phyloP scores from a whole-genome alignment of 2,888 invertebrate genomes.

The Gerris lacustris region DNA sequence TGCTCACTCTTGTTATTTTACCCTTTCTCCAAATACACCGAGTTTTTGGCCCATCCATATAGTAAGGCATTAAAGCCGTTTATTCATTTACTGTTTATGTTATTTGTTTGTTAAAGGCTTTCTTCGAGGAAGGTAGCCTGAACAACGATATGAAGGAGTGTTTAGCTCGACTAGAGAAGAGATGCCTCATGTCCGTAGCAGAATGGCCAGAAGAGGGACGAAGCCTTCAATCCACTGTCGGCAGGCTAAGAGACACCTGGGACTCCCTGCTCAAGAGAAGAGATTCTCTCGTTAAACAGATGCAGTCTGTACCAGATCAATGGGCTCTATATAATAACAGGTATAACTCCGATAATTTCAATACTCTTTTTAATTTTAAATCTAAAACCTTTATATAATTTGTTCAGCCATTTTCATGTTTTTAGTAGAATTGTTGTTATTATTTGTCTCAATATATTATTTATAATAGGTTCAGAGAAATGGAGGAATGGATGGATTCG shows the following conservation, averaged over 20 bases:
- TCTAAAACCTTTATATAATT: no score
- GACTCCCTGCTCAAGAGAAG: conserved; percentile 55
- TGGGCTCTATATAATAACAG: conserved; percentile 77
- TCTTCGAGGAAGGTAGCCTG: conserved; percentile 44
- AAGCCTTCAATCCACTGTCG: conserved; percentile 49
- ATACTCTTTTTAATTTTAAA: neutral
- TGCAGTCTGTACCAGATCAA: conserved; percentile 78
- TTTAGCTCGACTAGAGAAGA: conserved; percentile 62
- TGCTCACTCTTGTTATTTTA: no score
- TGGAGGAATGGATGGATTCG: conserved; percentile 82
- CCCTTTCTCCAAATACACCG: no score
- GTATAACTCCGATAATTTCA: conserved; percentile 33
- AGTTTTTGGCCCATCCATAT: no score
- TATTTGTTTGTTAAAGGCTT: conserved; percentile 20
- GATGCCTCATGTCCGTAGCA: conserved; percentile 39
- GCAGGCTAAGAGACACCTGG: conserved; percentile 63
- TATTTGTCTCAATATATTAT: neutral
- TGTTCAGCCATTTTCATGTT: neutral
- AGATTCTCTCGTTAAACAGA: conserved; percentile 54
- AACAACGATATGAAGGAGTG: conserved; percentile 53
- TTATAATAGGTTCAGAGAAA: conserved; percentile 51
- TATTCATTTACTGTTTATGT: no score
- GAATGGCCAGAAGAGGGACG: conserved; percentile 46
- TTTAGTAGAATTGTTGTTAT: neutral
- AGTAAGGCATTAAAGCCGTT: no score